Conservation (phyloP, 2,888 invertebrate species). For the Anticlea derivata region DNA sequence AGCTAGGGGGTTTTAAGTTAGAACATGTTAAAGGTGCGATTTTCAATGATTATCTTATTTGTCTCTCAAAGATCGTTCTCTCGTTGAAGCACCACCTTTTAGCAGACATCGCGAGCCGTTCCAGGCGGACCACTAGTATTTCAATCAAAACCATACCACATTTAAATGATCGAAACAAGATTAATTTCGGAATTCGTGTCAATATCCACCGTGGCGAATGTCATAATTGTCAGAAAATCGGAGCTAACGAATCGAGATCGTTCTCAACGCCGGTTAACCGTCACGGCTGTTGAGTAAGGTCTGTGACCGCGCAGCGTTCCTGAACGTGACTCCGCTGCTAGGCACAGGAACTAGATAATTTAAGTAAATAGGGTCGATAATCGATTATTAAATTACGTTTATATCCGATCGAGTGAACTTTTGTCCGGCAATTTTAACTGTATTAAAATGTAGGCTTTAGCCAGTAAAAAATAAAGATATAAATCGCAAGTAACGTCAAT, state of each 20-base stretch:
- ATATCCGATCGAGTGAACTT: too few species aligned
- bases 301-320: too few species aligned
- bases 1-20: too few species aligned
- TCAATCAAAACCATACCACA: too few species aligned
- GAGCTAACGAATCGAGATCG: slow-evolving; percentile 15
- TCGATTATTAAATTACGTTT: not conserved
- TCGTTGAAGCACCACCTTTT: too few species aligned
- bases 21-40: too few species aligned
- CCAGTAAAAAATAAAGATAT: not conserved
- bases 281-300: slow-evolving; percentile 16
- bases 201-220: slow-evolving; percentile 15
- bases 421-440: not conserved
- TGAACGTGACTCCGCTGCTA: too few species aligned
- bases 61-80: too few species aligned
- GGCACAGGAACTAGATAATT: too few species aligned
- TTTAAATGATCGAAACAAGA: slow-evolving; percentile 6
- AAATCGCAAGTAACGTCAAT: not conserved
- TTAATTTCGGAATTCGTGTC: slow-evolving; percentile 17
- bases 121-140: too few species aligned
- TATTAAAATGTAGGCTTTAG: not conserved
- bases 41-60: too few species aligned
- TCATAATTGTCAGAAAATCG: slow-evolving; percentile 18
- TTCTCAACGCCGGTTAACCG: slow-evolving; percentile 32
- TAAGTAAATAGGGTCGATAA: not conserved
- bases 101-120: too few species aligned